These are phyloP conservation scores for Gallirallus australis DNA, from an alignment of 2,797 vertebrate species.

Conservation along the genomic window DNA sequence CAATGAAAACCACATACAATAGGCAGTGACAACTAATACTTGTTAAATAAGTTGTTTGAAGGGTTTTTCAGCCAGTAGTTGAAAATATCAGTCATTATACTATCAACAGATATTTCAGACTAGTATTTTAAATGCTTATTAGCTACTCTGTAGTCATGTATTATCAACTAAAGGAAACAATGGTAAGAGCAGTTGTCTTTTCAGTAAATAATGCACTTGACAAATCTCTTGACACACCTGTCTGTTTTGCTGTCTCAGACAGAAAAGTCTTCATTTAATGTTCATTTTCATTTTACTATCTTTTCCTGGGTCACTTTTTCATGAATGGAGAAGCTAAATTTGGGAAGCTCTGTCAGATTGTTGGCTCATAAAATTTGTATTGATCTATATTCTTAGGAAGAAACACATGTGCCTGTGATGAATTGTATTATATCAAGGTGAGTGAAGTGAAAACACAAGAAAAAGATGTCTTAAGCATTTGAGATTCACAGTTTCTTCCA, in stretches of 20 bases:
- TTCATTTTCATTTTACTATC: neutral
- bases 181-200: neutral
- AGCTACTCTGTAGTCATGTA: neutral
- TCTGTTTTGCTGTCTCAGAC: neutral
- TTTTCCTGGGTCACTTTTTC: neutral
- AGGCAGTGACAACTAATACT: neutral
- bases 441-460: neutral
- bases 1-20: neutral
- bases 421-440: neutral
- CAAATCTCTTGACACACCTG: neutral
- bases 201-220: neutral
- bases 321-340: neutral
- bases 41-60: neutral
- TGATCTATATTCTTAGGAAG: neutral
- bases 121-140: conserved; percentile 6
- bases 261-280: neutral
- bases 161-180: neutral
- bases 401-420: neutral
- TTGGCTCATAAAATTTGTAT: neutral
- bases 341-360: neutral
- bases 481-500: neutral
- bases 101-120: neutral
- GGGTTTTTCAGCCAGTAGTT: neutral
- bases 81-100: neutral
- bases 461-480: neutral